These are phyloP conservation scores for Chydorus sphaericus DNA, from an alignment of 2,888 invertebrate genomes.

Conservation along the genomic window DNA sequence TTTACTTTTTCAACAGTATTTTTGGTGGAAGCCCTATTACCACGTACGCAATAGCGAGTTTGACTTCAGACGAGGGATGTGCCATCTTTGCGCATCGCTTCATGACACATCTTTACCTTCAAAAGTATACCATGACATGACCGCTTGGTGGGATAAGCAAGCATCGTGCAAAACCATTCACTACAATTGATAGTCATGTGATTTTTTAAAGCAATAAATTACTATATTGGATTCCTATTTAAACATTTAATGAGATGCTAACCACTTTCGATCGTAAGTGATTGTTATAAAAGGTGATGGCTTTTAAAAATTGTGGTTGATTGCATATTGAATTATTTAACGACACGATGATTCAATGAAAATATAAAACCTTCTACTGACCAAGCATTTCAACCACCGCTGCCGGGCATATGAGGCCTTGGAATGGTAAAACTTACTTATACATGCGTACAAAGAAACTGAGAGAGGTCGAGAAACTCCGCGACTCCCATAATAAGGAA, in stretches of 20 bases:
- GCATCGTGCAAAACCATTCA: neutral
- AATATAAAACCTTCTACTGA: too few species aligned
- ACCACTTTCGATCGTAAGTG: neutral
- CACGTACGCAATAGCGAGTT: neutral
- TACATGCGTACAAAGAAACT: too few species aligned
- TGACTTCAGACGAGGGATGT: slow-evolving; percentile 2
- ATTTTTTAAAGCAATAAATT: neutral
- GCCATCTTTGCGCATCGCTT: slow-evolving; percentile 3
- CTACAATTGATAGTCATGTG: neutral
- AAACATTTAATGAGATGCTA: neutral
- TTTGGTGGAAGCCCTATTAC: slow-evolving; percentile 46
- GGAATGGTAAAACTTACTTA: too few species aligned
- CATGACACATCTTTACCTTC: neutral
- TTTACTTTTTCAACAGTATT: too few species aligned
- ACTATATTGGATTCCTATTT: too few species aligned
- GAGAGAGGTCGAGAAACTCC: neutral
- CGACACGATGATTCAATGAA: too few species aligned
- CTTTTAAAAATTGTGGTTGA: neutral
- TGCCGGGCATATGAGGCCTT: too few species aligned
- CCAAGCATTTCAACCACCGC: too few species aligned
- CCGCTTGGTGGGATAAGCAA: slow-evolving; percentile 1
- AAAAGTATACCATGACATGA: neutral
- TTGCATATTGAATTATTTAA: too few species aligned
- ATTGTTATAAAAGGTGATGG: neutral
- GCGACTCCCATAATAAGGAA: too few species aligned